Percentiles rank a stretch among this genome's conserved stretches.
These are phyloP conservation scores for Antennarius striatus DNA, from an alignment of 2,113 vertebrate genomes.

Conservation along the genomic window DNA sequence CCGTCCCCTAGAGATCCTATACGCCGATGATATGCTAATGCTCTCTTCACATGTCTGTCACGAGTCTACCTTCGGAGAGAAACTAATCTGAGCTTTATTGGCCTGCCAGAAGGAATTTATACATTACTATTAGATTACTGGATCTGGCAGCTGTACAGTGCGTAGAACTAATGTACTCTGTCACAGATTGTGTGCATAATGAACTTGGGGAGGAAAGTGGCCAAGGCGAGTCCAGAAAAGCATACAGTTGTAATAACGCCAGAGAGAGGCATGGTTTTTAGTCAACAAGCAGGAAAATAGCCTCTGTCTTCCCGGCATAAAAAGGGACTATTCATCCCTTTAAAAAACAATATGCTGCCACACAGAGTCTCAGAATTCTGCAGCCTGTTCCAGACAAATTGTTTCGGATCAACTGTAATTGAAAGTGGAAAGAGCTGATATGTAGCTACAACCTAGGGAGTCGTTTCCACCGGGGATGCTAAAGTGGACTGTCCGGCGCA, in stretches of 20 bases:
- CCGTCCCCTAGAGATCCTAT: slow-evolving; percentile 43
- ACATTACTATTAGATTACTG: slow-evolving; percentile 74
- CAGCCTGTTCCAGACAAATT: slow-evolving; percentile 16
- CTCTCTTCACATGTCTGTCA: slow-evolving; percentile 67
- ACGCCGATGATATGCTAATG: slow-evolving; percentile 73
- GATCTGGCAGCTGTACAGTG: slow-evolving; percentile 75
- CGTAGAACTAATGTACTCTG: slow-evolving; percentile 75
- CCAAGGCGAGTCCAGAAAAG: slow-evolving; percentile 54
- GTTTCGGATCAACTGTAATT: slow-evolving; percentile 29
- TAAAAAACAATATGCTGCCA: slow-evolving; percentile 29
- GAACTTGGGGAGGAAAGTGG: slow-evolving; percentile 68
- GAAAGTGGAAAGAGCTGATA: slow-evolving; percentile 6
- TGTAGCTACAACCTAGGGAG: not conserved
- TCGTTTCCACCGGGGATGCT: not conserved
- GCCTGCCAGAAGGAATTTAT: slow-evolving; percentile 79
- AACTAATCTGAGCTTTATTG: slow-evolving; percentile 80
- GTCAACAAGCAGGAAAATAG: slow-evolving; percentile 41
- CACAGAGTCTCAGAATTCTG: slow-evolving; percentile 9
- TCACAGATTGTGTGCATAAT: slow-evolving; percentile 79
- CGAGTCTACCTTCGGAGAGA: slow-evolving; percentile 66
- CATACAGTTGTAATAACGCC: slow-evolving; percentile 45
- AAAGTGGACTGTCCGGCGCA: not conserved
- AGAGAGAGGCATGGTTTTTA: slow-evolving; percentile 19
- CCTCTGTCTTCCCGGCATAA: slow-evolving; percentile 25
- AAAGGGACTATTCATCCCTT: slow-evolving; percentile 17